A percentile compares a stretch with the other conserved stretches of the same genome.
Conservation (phyloP, 2,113 vertebrate genomes). For the Catagonus wagneri region DNA sequence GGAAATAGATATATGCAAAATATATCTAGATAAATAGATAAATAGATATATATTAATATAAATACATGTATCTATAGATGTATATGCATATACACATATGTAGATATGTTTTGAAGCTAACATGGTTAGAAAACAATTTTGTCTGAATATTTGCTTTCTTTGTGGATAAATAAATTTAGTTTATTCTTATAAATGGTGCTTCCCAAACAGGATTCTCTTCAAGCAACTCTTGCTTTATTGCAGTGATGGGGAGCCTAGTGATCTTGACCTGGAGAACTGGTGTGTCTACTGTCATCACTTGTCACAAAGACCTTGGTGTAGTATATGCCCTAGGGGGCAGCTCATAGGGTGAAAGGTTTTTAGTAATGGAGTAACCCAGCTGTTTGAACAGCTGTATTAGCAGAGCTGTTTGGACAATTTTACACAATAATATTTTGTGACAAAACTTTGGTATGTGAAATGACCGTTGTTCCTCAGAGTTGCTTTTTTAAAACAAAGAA, state of each 20-base stretch:
- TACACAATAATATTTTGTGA: slow-evolving; percentile 63
- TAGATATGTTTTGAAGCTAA: not conserved
- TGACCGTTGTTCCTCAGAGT: slow-evolving; percentile 22
- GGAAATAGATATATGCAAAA: not conserved
- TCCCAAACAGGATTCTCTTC: not conserved
- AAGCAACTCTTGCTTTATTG: not conserved
- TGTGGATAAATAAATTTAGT: not conserved
- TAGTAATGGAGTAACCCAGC: not conserved
- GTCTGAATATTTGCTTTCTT: slow-evolving; percentile 24
- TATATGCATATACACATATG: not conserved
- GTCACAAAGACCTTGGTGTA: not conserved
- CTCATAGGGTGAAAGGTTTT: not conserved
- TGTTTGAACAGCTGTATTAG: slow-evolving; percentile 63
- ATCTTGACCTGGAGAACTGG: not conserved
- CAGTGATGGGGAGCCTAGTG: not conserved
- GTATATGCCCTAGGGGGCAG: too few relatives aligned
- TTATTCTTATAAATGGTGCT: not conserved
- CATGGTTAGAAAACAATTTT: not conserved
- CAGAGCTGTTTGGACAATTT: slow-evolving; percentile 51
- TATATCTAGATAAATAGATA: not conserved
- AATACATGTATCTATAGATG: not conserved
- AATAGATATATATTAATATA: not conserved
- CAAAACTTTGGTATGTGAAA: slow-evolving; percentile 49
- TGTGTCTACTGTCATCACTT: not conserved
- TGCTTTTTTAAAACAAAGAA: not conserved